Evolutionary conservation across 1,140 invertebrate genomes (phyloP).

Genomic region (Thereuonema tuberculata): DNA sequence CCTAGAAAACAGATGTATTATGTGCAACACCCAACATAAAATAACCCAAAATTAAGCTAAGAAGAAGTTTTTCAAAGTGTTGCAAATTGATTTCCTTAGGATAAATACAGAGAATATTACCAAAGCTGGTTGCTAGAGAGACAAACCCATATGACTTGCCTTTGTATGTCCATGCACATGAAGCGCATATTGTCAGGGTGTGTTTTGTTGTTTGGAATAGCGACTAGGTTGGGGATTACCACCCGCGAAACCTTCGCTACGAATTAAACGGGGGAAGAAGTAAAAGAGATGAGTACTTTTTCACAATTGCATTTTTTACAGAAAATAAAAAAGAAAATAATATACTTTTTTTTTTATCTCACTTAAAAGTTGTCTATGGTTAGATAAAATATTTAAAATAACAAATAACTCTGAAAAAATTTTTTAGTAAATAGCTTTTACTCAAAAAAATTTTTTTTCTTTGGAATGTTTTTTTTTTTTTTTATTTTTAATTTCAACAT

Average conservation of each 20-base stretch:
- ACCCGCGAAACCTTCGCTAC: constrained; percentile 34
- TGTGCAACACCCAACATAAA: no score
- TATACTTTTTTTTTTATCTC: no score
- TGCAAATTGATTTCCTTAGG: no score
- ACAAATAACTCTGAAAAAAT: constrained; percentile 5
- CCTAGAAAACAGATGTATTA: no score
- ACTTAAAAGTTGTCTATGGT: not conserved
- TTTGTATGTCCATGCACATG: constrained; percentile 15
- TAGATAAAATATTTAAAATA: constrained; percentile 6
- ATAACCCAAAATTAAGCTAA: no score
- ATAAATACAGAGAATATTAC: no score
- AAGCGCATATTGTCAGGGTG: constrained; percentile 18
- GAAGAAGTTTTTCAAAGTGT: no score
- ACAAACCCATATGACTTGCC: constrained; percentile 20
- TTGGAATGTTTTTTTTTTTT: no score
- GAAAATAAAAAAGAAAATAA: no score
- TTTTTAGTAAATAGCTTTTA: no score
- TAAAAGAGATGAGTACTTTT: constrained; percentile 24
- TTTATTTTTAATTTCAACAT: no score
- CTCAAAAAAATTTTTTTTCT: no score
- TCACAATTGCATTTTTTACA: constrained; percentile 12
- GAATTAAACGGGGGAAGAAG: constrained; percentile 36
- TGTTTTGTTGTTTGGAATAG: constrained; percentile 18
- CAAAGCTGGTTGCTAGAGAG: not conserved
- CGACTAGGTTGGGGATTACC: constrained; percentile 21